Base-by-base conservation (phyloP, 1,140 invertebrate species). In the Pemphigus obesinymphae region DNA sequence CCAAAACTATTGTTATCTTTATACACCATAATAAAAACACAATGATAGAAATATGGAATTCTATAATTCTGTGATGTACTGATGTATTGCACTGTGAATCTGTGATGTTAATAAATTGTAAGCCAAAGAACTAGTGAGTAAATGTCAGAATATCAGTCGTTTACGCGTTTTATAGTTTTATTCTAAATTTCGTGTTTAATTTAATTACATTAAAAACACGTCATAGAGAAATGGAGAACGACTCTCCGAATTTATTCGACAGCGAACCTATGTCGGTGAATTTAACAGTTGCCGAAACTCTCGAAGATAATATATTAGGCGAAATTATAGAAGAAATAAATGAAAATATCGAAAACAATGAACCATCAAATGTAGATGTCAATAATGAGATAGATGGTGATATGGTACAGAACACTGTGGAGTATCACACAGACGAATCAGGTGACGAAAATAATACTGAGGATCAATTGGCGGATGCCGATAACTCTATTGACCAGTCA, bases 231-330 rank as follows among this genome's bases (percentile, higher is more conserved):
- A 80, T 80, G 76, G 76, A 80, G 45, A 43, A 80, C 37, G 76
- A 80, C 17, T 61, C 76, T 0, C 76, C 76, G 1, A 61, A 80
- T 20, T 45, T 80, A 15, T 80, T 80, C 8, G 76, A 80, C 26
- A 80, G 76, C 55, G 53, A 80, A n/a, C 76, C 76, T 7, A 20
- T 63, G 15, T 8, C 37, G 23, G 37, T 61, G 15, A 61, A 78
- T 0, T 3, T 78, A 6, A 5, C n/a, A 11, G 58, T 61, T 15
- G 3, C 13, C 15, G 76, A 45, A 37, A 61, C 5, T 5, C 0
- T 8, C 23, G 2, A 29, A 1, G 34, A 78, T 4, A 26, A 76
- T 20, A 20, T 58, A 5, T 40, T 78, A 31, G 20, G n/a, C 23
- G 55, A 80, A 5, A 40, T 78, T 2, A 10, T 78, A 5, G 34